These are phyloP conservation scores for Anastrepha obliqua DNA, from an alignment of 1,140 invertebrate genomes.

Conservation along the genomic window DNA sequence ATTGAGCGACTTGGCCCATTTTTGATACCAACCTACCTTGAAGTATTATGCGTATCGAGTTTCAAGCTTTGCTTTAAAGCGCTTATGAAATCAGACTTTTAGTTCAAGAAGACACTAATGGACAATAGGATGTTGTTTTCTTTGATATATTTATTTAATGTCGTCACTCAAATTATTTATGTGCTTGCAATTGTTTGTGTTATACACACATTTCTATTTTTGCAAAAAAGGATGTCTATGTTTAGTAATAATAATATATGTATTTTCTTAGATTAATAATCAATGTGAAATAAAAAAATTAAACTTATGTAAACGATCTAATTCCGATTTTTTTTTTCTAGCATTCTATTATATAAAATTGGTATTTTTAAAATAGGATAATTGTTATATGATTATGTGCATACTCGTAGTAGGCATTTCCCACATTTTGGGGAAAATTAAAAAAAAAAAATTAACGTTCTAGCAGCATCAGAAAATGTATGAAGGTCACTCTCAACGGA, in stretches of 20 bases:
- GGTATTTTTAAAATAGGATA: conserved; percentile 37
- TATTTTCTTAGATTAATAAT: conserved; percentile 26
- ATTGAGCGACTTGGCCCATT: too few relatives aligned
- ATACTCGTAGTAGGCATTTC: not conserved
- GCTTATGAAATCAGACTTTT: too few relatives aligned
- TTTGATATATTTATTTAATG: conserved; percentile 31
- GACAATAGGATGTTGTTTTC: not conserved
- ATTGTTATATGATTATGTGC: not conserved
- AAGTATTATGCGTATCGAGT: too few relatives aligned
- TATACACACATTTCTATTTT: not conserved
- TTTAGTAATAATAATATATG: conserved; percentile 32
- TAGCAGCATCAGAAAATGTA: not conserved
- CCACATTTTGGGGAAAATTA: not conserved
- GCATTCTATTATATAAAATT: conserved; percentile 7
- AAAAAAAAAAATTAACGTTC: not conserved
- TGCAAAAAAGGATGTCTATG: conserved; percentile 24
- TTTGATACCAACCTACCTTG: too few relatives aligned
- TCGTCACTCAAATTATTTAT: conserved; percentile 35
- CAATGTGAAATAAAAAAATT: conserved; percentile 4
- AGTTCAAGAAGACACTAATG: too few relatives aligned
- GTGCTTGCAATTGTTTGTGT: conserved; percentile 37
- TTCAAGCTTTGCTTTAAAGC: too few relatives aligned
- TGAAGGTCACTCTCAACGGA: not conserved
- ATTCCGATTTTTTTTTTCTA: not conserved
- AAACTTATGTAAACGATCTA: conserved; percentile 19